A percentile compares a stretch with the other conserved stretches of the same genome.
phyloP scores from a whole-genome alignment of 2,888 invertebrate species.

The Micropterix aruncella region DNA sequence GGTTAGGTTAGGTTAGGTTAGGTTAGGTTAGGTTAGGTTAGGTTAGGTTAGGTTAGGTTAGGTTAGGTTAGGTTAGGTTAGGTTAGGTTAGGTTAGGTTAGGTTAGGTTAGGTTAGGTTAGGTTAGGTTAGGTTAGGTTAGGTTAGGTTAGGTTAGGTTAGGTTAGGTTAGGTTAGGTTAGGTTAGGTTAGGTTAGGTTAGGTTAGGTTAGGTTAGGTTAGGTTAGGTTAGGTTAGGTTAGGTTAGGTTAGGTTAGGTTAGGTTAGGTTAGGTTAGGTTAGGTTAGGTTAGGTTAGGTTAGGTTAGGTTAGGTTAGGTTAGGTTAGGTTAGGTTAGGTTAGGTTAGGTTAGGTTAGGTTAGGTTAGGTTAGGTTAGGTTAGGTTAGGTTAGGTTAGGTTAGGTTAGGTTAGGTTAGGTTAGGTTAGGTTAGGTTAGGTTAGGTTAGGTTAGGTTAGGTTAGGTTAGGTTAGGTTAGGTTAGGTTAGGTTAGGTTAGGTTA shows the following conservation, averaged over 20 bases:
- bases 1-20: conserved; percentile 8
- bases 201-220: conserved; percentile 5
- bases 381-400: conserved; percentile 9
- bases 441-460: conserved; percentile 13
- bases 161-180: conserved; percentile 10
- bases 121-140: conserved; percentile 4
- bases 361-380: conserved; percentile 10
- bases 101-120: conserved; percentile 4
- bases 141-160: conserved; percentile 4
- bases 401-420: conserved; percentile 10
- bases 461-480: conserved; percentile 14
- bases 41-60: conserved; percentile 5
- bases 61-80: conserved; percentile 6
- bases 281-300: conserved; percentile 9
- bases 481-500: conserved; percentile 12
- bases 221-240: conserved; percentile 12
- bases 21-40: conserved; percentile 5
- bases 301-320: conserved; percentile 15
- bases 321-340: conserved; percentile 13
- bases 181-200: conserved; percentile 11
- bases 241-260: conserved; percentile 2
- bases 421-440: conserved; percentile 11
- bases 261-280: conserved; percentile 5
- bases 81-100: conserved; percentile 7
- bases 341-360: conserved; percentile 9